Base-by-base conservation (phyloP, 2,797 vertebrate species). In the Tadarida brasiliensis region DNA sequence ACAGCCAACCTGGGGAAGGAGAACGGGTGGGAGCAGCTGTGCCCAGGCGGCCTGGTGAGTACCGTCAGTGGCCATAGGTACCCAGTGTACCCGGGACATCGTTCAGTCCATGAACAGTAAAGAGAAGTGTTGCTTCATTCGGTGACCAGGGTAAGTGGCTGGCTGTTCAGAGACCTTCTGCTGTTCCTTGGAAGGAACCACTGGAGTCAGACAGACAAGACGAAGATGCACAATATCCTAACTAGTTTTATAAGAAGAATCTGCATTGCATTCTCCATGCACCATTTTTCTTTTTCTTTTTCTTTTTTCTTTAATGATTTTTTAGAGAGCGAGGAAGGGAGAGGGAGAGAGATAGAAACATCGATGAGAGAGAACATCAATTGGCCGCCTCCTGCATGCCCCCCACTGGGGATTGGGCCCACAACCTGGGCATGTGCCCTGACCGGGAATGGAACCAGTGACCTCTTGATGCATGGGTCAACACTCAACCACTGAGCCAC, bases 11-110 rank as follows among this genome's bases (percentile, higher is more conserved):
- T 59, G 33, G 47, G 63, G 57, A 56, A 56, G n/a, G 14, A 2
- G 65, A 11, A 17, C 8, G 51, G 51, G n/a, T 7, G 39, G 76
- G 35, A 56, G 17, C 76, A 39, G n/a, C 24, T 8, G 74, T 16
- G 15, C 20, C 47, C 44, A 0, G 30, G 9, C 35, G 0, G 68
- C 15, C 33, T 33, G 28, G 26, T 35, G 68, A 44, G 44, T 1
- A 33, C 14, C 30, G 71, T 3, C n/a, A 1, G 1, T 22, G 54
- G 26, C 51, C 24, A 0, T 0, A 24, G 17, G 68, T 11, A 26
- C 1, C 3, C 16, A 20, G 30, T 24, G 22, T 56, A 30, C 49
- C 4, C 28, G 61, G 39, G 10, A 35, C 26, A 1, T 57, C 67
- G 0, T 19, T 61, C 68, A 5, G 4, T 19, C 12, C n/a, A 4